phyloP scores from a whole-genome alignment of 2,797 vertebrate genomes.

The Oophaga sylvatica region DNA sequence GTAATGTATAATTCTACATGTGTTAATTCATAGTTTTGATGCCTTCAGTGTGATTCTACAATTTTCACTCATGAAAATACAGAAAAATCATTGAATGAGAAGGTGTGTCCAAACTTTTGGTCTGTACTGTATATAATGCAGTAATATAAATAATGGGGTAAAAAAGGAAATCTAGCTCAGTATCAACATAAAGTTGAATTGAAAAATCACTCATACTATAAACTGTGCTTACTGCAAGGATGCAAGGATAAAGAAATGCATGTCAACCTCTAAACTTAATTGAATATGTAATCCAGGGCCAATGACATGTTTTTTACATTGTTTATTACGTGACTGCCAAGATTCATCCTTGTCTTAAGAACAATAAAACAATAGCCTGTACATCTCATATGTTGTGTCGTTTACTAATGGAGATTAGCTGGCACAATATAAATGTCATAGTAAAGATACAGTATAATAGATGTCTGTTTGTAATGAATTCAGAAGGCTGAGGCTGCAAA shows the following conservation, averaged over 20 bases:
- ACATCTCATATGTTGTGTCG: neutral
- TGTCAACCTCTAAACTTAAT: neutral
- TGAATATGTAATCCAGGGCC: neutral
- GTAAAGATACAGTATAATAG: neutral
- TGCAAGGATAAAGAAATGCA: neutral
- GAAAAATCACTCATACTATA: neutral
- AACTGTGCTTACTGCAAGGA: neutral
- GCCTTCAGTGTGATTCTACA: too few relatives aligned
- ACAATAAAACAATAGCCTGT: neutral
- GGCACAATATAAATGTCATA: slow-evolving; percentile 15
- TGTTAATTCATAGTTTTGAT: too few relatives aligned
- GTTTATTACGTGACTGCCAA: slow-evolving; percentile 1
- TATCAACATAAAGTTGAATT: neutral
- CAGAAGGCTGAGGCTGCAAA: neutral
- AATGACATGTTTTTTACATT: neutral
- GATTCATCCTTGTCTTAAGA: neutral
- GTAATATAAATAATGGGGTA: neutral
- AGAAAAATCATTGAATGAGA: too few relatives aligned
- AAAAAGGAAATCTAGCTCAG: neutral
- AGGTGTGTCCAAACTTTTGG: too few relatives aligned
- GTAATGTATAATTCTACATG: too few relatives aligned
- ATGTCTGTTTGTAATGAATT: neutral
- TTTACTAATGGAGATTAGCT: slow-evolving; percentile 3
- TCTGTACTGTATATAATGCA: neutral
- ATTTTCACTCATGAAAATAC: too few relatives aligned